These are phyloP conservation scores for Lasioglossum malachurum DNA, from an alignment of 2,888 invertebrate genomes.

Conservation along the genomic window DNA sequence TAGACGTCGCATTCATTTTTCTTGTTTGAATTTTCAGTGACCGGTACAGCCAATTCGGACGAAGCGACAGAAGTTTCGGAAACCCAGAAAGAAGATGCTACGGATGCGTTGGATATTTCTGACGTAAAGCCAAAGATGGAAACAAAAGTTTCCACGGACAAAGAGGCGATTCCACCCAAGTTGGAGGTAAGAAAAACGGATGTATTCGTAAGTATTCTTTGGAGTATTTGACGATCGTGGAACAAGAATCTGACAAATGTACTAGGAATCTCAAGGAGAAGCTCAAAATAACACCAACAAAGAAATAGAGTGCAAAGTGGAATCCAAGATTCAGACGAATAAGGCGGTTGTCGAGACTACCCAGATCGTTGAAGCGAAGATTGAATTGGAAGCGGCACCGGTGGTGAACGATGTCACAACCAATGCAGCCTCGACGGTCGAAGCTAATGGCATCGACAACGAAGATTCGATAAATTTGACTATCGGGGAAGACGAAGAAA, in stretches of 20 bases:
- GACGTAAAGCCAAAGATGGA: slow-evolving; percentile 74
- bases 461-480: slow-evolving; percentile 93
- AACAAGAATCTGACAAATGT: background rate
- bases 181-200: slow-evolving; percentile 58
- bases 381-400: slow-evolving; percentile 78
- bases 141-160: slow-evolving; percentile 51
- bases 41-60: slow-evolving; percentile 72
- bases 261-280: slow-evolving; percentile 53
- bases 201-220: background rate
- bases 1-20: background rate
- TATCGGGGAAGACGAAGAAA: slow-evolving; percentile 92
- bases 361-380: slow-evolving; percentile 84
- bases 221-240: background rate
- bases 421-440: slow-evolving; percentile 74
- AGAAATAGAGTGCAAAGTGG: slow-evolving; percentile 57
- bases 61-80: slow-evolving; percentile 74
- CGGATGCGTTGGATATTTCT: slow-evolving; percentile 66
- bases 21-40: slow-evolving; percentile 42
- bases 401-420: slow-evolving; percentile 36
- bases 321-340: slow-evolving; percentile 72
- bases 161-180: slow-evolving; percentile 40
- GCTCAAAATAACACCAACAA: slow-evolving; percentile 56
- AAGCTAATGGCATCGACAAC: slow-evolving; percentile 88
- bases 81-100: slow-evolving; percentile 73
- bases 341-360: slow-evolving; percentile 83